Base-by-base conservation (phyloP, 2,797 vertebrate genomes). In the Gambelia wislizenii region DNA sequence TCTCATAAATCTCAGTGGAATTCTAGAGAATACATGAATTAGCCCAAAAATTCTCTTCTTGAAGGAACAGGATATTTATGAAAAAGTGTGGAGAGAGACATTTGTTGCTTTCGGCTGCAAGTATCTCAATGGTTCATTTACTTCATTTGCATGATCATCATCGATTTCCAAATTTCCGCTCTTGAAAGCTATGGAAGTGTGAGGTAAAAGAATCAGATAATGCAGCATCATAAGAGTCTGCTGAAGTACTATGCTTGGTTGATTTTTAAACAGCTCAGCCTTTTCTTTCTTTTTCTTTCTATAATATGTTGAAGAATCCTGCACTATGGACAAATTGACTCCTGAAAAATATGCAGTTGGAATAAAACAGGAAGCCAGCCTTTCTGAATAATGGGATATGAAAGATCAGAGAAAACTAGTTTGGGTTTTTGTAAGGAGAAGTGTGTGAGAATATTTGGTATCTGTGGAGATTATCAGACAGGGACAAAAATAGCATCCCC, bases 141-240 rank as follows among this genome's bases (percentile, higher is more conserved):
- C 75, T 79, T 52, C 82, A 69, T 85, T 84, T 89, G 76, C 83
- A 85, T 85, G 64, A 89, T 61, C 67, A 85, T 61, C 59, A 81
- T 77, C 86, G 84, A 86, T 83, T 83, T 86, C 39, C 59, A 69
- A 69, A 77, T 86, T 89, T 83, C 70, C 36, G 4, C 84, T 75
- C 78, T 76, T 82, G 49, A 74, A 76, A 89, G 81, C n/a, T 76
- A 76, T 86, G 49, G 42, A 86, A 76, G 27, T 36, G 70, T 36
- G 36, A n/a, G 84, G 36, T 27, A 52, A n/a, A 86, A 54, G n/a
- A 14, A 83, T 86, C 78, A 82, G 59, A 56, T 56, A 82, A 69
- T 83, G 70, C 59, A 69, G 61, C 78, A 69, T 14, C 59, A 36
- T 33, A 25, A 61, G 20, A 64, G 44, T 52, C 25, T 22, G 56